Base-by-base conservation (phyloP, 2,113 vertebrate genomes). In the Thalassarche chlororhynchos region DNA sequence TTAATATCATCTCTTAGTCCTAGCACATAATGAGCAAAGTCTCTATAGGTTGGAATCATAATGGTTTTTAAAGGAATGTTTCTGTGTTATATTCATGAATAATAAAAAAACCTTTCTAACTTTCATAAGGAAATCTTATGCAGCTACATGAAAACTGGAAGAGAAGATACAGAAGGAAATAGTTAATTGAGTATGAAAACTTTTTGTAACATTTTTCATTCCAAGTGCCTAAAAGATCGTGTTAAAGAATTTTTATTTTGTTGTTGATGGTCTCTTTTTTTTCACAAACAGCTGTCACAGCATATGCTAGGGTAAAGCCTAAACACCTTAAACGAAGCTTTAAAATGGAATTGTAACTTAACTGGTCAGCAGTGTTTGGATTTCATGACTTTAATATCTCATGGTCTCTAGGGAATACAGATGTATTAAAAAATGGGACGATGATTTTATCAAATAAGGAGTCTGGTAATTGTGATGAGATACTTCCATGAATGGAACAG, bases 401-500 rank as follows among this genome's bases (percentile, higher is more conserved):
- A 8, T 54, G 66, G 44, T 69, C 55, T 85, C 28, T 68, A 68
- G 38, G 46, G 42, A 62, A 91, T 91, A 84, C 36, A 84, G 71
- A 51, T 55, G 20, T 89, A 85, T 89, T 96, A 88, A 90, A 66
- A 92, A 92, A 77, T 60, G 16, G 54, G 24, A 84, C 84, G 52
- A 83, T 80, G 61, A 61, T 96, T 91, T 89, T 91, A 90, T 90
- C 52, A 55, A 95, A 95, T 84, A 93, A 96, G 46, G 52, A 69
- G 28, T 64, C 28, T 74, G 29, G 42, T 96, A 90, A 87, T 95
- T 88, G 55, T 80, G 51, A 64, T 83, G 49, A 88, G 75, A 61
- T 77, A 46, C n/a, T 86, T 86, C 72, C 75, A 47, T 89, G 72
- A 93, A 74, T 60, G 8, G 32, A 89, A 55, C 0, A 1, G 38